phyloP scores from a whole-genome alignment of 2,113 vertebrate genomes.

The Cyanocitta stelleri region DNA sequence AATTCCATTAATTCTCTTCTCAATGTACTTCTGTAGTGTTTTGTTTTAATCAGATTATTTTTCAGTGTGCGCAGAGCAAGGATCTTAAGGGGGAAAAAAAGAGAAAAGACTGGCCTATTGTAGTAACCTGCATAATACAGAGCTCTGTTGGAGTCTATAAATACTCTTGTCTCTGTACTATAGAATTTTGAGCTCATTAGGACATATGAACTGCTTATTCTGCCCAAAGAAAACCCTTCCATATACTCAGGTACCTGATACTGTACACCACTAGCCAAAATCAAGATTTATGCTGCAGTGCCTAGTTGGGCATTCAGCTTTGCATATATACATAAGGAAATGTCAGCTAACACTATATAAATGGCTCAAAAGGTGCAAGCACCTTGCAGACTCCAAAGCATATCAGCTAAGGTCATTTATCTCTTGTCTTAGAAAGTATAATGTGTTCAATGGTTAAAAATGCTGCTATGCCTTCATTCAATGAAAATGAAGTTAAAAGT shows the following conservation, averaged over 20 bases:
- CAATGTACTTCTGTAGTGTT: slow-evolving; percentile 31
- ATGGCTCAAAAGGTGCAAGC: neutral
- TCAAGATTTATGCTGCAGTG: neutral
- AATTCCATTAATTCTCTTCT: slow-evolving; percentile 37
- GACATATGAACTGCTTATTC: neutral
- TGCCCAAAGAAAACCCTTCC: neutral
- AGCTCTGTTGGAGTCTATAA: slow-evolving; percentile 29
- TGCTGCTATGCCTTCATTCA: neutral
- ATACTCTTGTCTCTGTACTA: neutral
- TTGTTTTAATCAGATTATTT: slow-evolving; percentile 60
- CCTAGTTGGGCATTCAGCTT: neutral
- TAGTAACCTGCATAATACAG: slow-evolving; percentile 16
- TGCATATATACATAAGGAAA: neutral
- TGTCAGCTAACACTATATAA: neutral
- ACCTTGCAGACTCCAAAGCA: neutral
- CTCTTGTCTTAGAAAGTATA: neutral
- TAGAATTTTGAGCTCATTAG: slow-evolving; percentile 12
- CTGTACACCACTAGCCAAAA: neutral
- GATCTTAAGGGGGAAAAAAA: neutral
- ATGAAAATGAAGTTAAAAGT: neutral
- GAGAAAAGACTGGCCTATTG: neutral
- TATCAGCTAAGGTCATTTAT: neutral
- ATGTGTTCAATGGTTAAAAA: neutral
- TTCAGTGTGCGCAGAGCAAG: neutral
- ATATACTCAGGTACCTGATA: neutral